Conservation (phyloP, 2,888 invertebrate species). For the Osmoderma eremita region DNA sequence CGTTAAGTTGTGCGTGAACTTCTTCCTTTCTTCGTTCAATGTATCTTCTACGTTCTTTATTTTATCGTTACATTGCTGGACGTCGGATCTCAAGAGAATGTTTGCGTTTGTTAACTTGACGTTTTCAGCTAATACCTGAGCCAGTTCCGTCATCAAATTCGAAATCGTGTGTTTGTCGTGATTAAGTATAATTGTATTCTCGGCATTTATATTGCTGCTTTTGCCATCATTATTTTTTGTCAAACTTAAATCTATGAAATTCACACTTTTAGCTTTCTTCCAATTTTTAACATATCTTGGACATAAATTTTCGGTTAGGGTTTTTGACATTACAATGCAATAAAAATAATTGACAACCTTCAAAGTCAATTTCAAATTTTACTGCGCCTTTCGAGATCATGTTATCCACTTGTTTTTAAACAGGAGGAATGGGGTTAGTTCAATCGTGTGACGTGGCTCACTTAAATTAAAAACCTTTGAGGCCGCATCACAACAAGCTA, state of each 20-base stretch:
- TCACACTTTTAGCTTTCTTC: not conserved
- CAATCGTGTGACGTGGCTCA: no score
- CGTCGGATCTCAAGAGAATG: conserved; percentile 13
- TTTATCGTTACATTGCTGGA: conserved; percentile 34
- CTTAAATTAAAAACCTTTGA: no score
- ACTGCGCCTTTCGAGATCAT: no score
- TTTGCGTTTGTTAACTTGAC: conserved; percentile 37
- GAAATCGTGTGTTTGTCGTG: conserved; percentile 27
- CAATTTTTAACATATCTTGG: conserved; percentile 21
- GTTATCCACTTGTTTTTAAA: no score
- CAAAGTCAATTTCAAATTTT: no score
- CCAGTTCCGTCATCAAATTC: conserved; percentile 32
- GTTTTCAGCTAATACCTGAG: conserved; percentile 30
- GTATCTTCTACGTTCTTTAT: conserved; percentile 20
- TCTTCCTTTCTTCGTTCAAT: conserved; percentile 16
- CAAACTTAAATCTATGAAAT: not conserved
- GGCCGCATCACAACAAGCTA: no score
- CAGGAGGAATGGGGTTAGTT: no score
- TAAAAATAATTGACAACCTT: no score
- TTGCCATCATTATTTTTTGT: not conserved
- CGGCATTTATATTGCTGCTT: not conserved
- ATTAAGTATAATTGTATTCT: not conserved
- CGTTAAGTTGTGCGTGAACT: conserved; percentile 5
- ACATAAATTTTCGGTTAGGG: conserved; percentile 16
- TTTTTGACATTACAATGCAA: conserved; percentile 14